phyloP scores from a whole-genome alignment of 2,888 invertebrate species.

The Mellilla xanthometata region DNA sequence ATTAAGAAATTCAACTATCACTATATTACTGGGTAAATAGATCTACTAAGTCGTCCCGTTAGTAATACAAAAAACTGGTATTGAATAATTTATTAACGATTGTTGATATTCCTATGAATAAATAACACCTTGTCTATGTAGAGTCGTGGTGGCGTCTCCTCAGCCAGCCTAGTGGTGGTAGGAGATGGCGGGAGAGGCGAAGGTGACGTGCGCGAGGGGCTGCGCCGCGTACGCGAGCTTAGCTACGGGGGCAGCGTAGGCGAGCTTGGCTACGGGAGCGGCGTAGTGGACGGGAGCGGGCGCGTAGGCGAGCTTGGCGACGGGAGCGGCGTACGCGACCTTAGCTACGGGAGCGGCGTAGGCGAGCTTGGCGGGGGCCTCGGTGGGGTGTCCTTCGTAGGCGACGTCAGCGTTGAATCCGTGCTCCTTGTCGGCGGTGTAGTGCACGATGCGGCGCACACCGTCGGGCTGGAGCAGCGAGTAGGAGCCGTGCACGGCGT shows the following conservation, averaged over 20 bases:
- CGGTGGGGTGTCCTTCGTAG: conserved; percentile 65
- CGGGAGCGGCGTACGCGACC: conserved; percentile 51
- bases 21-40: no score
- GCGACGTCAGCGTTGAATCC: conserved; percentile 75
- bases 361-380: conserved; percentile 27
- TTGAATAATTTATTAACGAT: conserved; percentile 39
- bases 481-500: conserved; percentile 72
- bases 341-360: conserved; percentile 45
- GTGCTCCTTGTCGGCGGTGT: conserved; percentile 65
- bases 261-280: conserved; percentile 32
- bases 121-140: conserved; percentile 46
- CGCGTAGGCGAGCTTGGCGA: conserved; percentile 40
- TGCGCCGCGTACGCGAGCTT: conserved; percentile 41
- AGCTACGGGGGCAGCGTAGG: conserved; percentile 47
- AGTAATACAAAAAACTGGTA: not conserved
- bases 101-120: conserved; percentile 38
- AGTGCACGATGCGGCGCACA: conserved; percentile 69
- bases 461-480: conserved; percentile 75
- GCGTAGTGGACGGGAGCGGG: conserved; percentile 42
- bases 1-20: no score
- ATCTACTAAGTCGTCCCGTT: no score
- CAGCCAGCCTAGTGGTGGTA: conserved; percentile 57
- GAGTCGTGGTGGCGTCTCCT: no score
- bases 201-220: conserved; percentile 54
- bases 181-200: conserved; percentile 62